Conservation (phyloP, 2,888 invertebrate genomes). For the Phymatocera aterrima region DNA sequence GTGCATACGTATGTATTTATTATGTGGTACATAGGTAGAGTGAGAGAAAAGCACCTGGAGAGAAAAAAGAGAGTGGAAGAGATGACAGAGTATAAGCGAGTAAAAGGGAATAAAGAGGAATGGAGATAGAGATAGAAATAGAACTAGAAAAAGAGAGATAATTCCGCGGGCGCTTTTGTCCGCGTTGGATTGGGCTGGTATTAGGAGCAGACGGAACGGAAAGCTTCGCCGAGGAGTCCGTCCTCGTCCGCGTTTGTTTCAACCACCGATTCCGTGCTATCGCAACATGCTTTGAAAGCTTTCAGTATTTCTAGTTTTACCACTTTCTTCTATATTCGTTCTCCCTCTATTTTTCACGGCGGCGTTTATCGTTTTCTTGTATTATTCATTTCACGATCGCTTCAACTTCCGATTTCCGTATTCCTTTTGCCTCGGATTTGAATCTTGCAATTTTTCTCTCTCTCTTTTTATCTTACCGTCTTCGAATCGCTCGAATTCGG, state of each 20-base stretch:
- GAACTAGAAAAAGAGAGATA: constrained; percentile 9
- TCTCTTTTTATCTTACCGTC: no score
- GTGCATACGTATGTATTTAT: no score
- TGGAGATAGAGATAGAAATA: not conserved
- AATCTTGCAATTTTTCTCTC: no score
- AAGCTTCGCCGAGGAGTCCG: constrained; percentile 20
- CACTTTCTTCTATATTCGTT: not conserved
- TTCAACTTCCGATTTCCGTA: no score
- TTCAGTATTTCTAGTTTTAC: constrained; percentile 34
- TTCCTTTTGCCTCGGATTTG: no score
- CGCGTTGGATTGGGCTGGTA: constrained; percentile 6
- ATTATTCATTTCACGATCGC: not conserved
- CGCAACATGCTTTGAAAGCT: constrained; percentile 28
- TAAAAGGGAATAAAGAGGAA: not conserved
- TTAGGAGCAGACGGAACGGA: constrained; percentile 7
- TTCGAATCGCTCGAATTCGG: no score
- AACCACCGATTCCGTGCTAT: constrained; percentile 22
- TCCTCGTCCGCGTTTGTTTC: constrained; percentile 39
- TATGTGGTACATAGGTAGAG: no score
- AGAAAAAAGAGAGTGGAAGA: not conserved
- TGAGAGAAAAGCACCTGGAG: not conserved
- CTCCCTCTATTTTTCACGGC: not conserved
- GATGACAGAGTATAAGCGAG: no score
- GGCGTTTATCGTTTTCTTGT: not conserved
- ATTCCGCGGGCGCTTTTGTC: constrained; percentile 35